Evolutionary conservation across 2,888 invertebrate species (phyloP), one percentile per base, ranked within the genome.

Genomic region (Scaeva pyrastri): DNA sequence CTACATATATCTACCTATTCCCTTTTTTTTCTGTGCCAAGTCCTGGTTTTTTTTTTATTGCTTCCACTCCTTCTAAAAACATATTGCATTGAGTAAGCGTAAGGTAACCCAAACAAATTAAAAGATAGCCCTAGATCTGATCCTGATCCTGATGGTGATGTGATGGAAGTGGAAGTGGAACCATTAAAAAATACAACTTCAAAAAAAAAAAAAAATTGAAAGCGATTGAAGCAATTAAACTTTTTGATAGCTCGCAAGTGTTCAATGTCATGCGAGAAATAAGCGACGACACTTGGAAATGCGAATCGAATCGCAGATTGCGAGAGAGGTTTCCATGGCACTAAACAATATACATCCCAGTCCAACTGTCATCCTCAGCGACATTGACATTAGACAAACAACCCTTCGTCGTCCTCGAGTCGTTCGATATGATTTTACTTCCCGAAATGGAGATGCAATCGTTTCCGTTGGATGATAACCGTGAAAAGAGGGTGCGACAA

Each of bases 161-260:
- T n/a, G n/a, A n/a, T n/a, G n/a, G n/a, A n/a, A n/a, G 7, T 21
- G 19, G n/a, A n/a, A n/a, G 31, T 11, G 52, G 23, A 41, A 48
- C 56, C 1, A 14, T 11, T 11, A 36, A 2, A 21, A 36, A 1
- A 26, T n/a, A n/a, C n/a, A n/a, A n/a, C n/a, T n/a, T n/a, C n/a
- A 26, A 31, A 39, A 26, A 39, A 62, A 70, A 31, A 84, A 48
- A 43, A 64, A 56, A 56, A 64, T 36, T 41, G 14, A 39, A 31
- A 64, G 14, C 80, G 71, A 84, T 85, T 85, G 81, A 85, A 72
- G 85, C 85, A 85, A 85, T 85, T 85, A 85, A 85, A 85, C 76
- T 85, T 85, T 85, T 81, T 76, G 85, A 85, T 85, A 73, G 60
- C 62, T 77, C 19, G 73, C 85, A 81, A 85, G 85, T 85, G 81